Conservation (phyloP, 2,888 invertebrate genomes). For the Anthrax anthrax region DNA sequence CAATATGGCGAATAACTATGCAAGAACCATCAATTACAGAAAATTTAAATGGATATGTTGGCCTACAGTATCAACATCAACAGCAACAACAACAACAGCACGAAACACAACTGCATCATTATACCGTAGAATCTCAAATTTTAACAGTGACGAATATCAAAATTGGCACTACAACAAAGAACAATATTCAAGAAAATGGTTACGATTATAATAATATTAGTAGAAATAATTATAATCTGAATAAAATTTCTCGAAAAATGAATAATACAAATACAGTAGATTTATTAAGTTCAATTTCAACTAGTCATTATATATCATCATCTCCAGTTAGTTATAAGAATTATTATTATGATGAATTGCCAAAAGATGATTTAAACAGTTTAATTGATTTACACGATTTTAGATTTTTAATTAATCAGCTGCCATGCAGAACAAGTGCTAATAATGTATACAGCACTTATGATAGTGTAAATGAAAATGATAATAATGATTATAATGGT, state of each 20-base stretch:
- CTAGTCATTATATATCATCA: not conserved
- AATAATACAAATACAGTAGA: not conserved
- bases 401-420: conserved; percentile 44
- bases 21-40: conserved; percentile 24
- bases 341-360: conserved; percentile 13
- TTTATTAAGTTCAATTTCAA: not conserved
- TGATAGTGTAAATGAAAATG: conserved; percentile 14
- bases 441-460: not conserved
- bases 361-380: conserved; percentile 24
- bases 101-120: conserved; percentile 8
- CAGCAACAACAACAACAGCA: conserved; percentile 11
- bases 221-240: not conserved
- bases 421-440: conserved; percentile 31
- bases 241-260: not conserved
- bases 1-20: conserved; percentile 32
- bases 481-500: conserved; percentile 22
- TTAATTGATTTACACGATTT: conserved; percentile 48
- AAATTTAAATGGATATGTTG: conserved; percentile 11
- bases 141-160: conserved; percentile 3
- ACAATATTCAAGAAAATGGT: not conserved
- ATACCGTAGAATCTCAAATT: conserved; percentile 5
- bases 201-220: not conserved
- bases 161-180: conserved; percentile 7
- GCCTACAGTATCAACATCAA: not conserved
- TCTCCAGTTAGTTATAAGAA: not conserved